Conservation (phyloP, 2,113 vertebrate species). For the Rhabdomys dilectus region DNA sequence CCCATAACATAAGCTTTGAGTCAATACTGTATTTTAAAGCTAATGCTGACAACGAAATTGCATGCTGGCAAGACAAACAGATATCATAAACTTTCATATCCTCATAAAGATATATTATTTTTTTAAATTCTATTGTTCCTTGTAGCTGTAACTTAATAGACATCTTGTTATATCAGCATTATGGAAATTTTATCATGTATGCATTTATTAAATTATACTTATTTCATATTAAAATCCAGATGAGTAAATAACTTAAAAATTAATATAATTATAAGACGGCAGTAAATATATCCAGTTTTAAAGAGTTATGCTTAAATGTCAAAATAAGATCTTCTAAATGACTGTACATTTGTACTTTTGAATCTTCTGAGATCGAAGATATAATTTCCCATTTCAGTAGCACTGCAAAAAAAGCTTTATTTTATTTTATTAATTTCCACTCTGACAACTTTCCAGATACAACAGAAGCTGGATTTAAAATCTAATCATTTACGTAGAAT, state of each 20-base stretch:
- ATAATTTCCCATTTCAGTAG: not conserved
- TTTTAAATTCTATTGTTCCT: not conserved
- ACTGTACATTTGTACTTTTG: not conserved
- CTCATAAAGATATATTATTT: not conserved
- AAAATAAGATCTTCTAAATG: not conserved
- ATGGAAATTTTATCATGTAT: not conserved
- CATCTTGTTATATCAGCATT: not conserved
- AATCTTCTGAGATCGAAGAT: not conserved
- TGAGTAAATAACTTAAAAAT: not conserved
- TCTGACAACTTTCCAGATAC: not conserved
- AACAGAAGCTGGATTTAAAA: not conserved
- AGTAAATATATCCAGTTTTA: not conserved
- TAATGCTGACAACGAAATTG: not conserved
- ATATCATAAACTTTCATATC: not conserved
- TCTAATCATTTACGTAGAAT: not conserved
- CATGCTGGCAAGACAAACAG: not conserved
- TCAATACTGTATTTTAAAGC: not conserved
- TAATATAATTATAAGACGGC: not conserved
- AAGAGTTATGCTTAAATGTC: not conserved
- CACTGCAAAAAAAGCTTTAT: not conserved
- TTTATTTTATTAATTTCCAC: not conserved
- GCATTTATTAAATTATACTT: not conserved
- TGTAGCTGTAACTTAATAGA: not conserved
- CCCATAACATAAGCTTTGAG: not conserved
- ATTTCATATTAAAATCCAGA: not conserved